A percentile compares a stretch with the other conserved stretches of the same genome.
Conservation (phyloP, 2,797 vertebrate species). For the Enteromius treurensis region DNA sequence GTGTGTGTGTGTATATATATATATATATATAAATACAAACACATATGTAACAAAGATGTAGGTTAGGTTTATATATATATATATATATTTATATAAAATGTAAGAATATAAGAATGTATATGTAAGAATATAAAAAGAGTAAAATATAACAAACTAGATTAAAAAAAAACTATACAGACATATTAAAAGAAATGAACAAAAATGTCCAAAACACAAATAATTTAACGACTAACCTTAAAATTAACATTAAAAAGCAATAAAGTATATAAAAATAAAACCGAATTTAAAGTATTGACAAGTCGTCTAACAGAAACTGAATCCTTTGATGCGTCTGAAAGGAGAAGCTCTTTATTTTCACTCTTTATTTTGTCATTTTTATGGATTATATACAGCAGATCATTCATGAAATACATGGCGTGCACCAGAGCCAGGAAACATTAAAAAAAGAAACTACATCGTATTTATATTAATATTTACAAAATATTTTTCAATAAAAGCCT, state of each 20-base stretch:
- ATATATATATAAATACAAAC: neutral
- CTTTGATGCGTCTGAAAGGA: neutral
- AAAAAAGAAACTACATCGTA: conserved; percentile 72
- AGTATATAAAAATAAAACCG: neutral
- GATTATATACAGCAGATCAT: conserved; percentile 44
- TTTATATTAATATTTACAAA: conserved; percentile 85
- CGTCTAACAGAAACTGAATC: too few species aligned
- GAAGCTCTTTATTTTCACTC: neutral
- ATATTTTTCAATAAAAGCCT: conserved; percentile 69
- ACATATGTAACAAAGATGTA: too few species aligned
- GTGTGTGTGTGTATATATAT: neutral
- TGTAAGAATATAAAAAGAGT: too few species aligned
- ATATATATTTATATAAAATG: too few species aligned
- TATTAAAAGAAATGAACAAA: neutral
- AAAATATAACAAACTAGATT: too few species aligned
- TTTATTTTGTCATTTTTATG: conserved; percentile 27
- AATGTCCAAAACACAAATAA: neutral
- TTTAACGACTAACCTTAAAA: neutral
- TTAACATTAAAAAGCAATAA: neutral
- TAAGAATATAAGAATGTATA: too few species aligned
- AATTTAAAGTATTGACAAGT: neutral
- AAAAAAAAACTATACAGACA: neutral
- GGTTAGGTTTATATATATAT: too few species aligned
- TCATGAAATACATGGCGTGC: conserved; percentile 47
- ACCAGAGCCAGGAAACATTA: conserved; percentile 66